A percentile compares a stretch with the other conserved stretches of the same genome.
Evolutionary conservation across 2,888 invertebrate genomes (phyloP).

Genomic region (Noctua janthina): DNA sequence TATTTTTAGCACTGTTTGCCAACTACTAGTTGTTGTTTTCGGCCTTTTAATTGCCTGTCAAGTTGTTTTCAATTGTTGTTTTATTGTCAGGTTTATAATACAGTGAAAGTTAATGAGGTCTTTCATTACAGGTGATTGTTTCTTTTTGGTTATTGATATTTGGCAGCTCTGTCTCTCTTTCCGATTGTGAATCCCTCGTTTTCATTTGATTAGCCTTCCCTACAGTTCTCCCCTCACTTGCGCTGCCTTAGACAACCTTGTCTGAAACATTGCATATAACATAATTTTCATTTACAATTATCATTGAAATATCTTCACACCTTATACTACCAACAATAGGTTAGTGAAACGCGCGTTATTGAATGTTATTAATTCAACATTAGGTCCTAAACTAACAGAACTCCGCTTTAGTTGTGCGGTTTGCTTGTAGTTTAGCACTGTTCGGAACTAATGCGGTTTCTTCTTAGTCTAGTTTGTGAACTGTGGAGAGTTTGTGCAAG

Average conservation of each 20-base stretch:
- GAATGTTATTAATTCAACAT: constrained; percentile 40
- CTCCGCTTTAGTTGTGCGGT: constrained; percentile 27
- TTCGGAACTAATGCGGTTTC: constrained; percentile 54
- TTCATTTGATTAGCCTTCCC: not conserved
- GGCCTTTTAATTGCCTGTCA: constrained; percentile 53
- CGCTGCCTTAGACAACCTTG: not conserved
- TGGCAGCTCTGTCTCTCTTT: not conserved
- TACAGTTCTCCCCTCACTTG: not conserved
- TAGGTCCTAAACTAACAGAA: constrained; percentile 56
- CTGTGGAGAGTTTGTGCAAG: constrained; percentile 34
- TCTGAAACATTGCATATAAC: not conserved
- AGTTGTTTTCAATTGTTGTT: constrained; percentile 28
- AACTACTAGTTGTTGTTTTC: constrained; percentile 38
- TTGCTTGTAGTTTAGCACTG: constrained; percentile 37
- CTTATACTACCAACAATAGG: constrained; percentile 25
- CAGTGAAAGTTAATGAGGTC: constrained; percentile 36
- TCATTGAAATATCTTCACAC: constrained; percentile 47
- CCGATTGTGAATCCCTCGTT: not conserved
- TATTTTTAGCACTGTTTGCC: constrained; percentile 60
- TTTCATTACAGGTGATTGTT: constrained; percentile 32
- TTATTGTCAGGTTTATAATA: constrained; percentile 40
- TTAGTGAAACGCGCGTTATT: constrained; percentile 28
- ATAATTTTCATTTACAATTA: constrained; percentile 27
- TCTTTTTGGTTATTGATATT: not conserved
- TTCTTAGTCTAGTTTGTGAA: constrained; percentile 47